A percentile compares a stretch with the other conserved stretches of the same genome.
Conservation (phyloP, 2,113 vertebrate genomes). For the Cromileptes altivelis region DNA sequence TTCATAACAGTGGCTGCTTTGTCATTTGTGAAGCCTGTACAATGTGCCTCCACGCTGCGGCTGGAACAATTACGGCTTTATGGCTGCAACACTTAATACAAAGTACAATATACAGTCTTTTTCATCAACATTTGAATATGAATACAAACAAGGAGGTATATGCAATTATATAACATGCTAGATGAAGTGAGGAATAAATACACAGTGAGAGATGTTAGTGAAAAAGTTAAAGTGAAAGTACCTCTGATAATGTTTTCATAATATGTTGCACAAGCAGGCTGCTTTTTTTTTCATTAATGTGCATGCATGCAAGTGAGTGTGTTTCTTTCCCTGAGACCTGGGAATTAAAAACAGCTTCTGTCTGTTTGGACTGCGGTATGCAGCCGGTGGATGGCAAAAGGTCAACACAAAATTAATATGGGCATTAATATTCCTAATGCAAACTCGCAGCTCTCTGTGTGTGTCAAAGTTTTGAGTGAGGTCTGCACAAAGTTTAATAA, state of each 20-base stretch:
- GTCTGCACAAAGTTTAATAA: constrained; percentile 81
- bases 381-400: constrained; percentile 76
- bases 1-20: constrained; percentile 25
- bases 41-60: constrained; percentile 40
- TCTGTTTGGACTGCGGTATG: constrained; percentile 81
- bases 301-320: constrained; percentile 54
- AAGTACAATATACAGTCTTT: neutral
- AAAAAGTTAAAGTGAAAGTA: constrained; percentile 5
- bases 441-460: constrained; percentile 67
- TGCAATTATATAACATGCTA: neutral
- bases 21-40: constrained; percentile 15
- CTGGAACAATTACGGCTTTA: constrained; percentile 33
- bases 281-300: constrained; percentile 41
- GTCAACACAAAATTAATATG: constrained; percentile 86
- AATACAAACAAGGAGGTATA: neutral
- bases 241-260: constrained; percentile 21
- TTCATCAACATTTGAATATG: too few relatives aligned
- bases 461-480: constrained; percentile 78
- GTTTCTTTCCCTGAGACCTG: constrained; percentile 35
- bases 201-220: neutral
- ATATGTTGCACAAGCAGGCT: constrained; percentile 12
- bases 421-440: constrained; percentile 85
- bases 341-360: constrained; percentile 78
- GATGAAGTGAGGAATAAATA: neutral
- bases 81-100: constrained; percentile 11